These are phyloP conservation scores for Belgica antarctica DNA, from an alignment of 2,888 invertebrate genomes.

Conservation along the genomic window DNA sequence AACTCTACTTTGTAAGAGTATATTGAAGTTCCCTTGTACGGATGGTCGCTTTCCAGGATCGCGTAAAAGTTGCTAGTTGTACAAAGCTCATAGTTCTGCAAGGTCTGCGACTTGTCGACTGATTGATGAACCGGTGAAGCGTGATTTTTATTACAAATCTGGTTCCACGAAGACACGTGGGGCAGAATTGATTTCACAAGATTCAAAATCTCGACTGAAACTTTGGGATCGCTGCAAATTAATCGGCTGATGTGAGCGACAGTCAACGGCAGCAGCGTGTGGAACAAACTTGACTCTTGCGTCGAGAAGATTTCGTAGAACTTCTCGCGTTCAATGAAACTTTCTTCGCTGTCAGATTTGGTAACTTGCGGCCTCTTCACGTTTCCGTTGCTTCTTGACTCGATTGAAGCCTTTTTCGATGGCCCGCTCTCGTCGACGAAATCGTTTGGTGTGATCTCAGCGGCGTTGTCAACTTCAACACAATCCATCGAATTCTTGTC, in stretches of 20 bases:
- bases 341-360: conserved; percentile 33
- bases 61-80: conserved; percentile 87
- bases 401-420: conserved; percentile 10
- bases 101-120: neutral
- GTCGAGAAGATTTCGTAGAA: conserved; percentile 52
- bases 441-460: conserved; percentile 53
- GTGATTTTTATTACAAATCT: conserved; percentile 49
- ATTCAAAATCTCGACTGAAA: conserved; percentile 79
- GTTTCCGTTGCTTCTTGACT: conserved; percentile 35
- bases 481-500: conserved; percentile 55
- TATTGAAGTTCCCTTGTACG: conserved; percentile 85
- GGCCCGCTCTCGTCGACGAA: conserved; percentile 50
- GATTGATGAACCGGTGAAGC: conserved; percentile 20
- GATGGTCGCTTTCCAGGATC: conserved; percentile 94
- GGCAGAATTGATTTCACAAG: conserved; percentile 86
- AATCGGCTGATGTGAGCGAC: conserved; percentile 82
- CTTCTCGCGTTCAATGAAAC: conserved; percentile 31
- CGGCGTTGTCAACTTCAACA: conserved; percentile 54
- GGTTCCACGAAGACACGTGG: conserved; percentile 81
- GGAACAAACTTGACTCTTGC: conserved; percentile 58
- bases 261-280: conserved; percentile 79
- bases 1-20: conserved; percentile 84
- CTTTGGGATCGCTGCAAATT: conserved; percentile 74
- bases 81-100: conserved; percentile 47
- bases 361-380: conserved; percentile 12